Evolutionary conservation across 92 coral and sea anemone species (phyloP).

Genomic region (Galaxea fascicularis): DNA sequence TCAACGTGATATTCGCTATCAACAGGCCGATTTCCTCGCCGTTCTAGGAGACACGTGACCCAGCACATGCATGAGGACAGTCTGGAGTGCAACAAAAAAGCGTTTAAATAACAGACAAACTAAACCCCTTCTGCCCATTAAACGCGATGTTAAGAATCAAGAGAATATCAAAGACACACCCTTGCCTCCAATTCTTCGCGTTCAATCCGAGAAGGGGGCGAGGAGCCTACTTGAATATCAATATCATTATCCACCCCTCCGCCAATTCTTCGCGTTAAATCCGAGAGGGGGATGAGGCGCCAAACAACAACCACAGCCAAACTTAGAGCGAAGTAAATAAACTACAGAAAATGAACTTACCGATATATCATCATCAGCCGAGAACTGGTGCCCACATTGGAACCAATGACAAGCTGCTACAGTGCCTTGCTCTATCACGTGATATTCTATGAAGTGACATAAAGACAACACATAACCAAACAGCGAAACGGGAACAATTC

Average conservation of each 20-base stretch:
- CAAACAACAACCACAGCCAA: no score
- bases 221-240: no score
- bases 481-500: background rate
- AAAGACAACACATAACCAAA: background rate
- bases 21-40: slow-evolving; percentile 27
- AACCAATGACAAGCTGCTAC: slow-evolving; percentile 86
- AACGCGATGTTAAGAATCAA: no score
- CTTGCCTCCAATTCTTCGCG: no score
- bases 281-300: no score
- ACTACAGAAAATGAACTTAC: slow-evolving; percentile 64
- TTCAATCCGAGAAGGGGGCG: no score
- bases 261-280: no score
- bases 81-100: slow-evolving; percentile 15
- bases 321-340: background rate
- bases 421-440: slow-evolving; percentile 86
- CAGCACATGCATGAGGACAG: slow-evolving; percentile 62
- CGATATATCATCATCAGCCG: slow-evolving; percentile 77
- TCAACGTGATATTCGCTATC: background rate
- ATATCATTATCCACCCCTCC: no score
- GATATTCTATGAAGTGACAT: slow-evolving; percentile 58
- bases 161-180: no score
- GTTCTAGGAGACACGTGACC: slow-evolving; percentile 55
- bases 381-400: slow-evolving; percentile 79
- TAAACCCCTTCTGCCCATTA: no score
- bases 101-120: background rate